A percentile compares a stretch with the other conserved stretches of the same genome.
Evolutionary conservation across 2,797 vertebrate species (phyloP).

Genomic region (Poecilia velifera): DNA sequence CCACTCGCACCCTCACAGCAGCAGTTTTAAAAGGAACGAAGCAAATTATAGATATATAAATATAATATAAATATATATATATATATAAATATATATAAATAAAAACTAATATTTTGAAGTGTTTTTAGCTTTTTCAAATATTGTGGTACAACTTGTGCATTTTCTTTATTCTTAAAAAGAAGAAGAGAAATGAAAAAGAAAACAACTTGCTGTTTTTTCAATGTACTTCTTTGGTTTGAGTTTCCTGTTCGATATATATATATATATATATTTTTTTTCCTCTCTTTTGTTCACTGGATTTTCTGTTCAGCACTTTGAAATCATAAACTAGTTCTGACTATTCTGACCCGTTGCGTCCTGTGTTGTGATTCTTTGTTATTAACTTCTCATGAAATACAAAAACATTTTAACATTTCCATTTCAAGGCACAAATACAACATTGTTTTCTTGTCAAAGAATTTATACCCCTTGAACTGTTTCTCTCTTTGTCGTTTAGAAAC

Average conservation of each 20-base stretch:
- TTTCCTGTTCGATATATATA: conserved; percentile 72
- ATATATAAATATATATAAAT: conserved; percentile 79
- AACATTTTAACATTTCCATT: conserved; percentile 1
- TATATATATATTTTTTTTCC: conserved; percentile 58
- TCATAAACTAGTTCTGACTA: conserved; percentile 86
- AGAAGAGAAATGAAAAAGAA: conserved; percentile 65
- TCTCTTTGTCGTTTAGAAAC: not conserved
- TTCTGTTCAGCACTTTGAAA: conserved; percentile 89
- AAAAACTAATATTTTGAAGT: conserved; percentile 89
- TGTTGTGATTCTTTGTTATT: conserved; percentile 55
- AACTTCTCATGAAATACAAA: conserved; percentile 18
- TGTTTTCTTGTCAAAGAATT: not conserved
- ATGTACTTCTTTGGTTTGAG: conserved; percentile 79
- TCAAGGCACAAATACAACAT: conserved; percentile 4
- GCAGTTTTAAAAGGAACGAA: conserved; percentile 76
- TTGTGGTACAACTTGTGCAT: conserved; percentile 89
- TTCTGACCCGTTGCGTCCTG: conserved; percentile 74
- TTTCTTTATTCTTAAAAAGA: conserved; percentile 84
- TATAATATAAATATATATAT: conserved; percentile 78
- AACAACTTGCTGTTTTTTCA: conserved; percentile 79
- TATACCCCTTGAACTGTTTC: not conserved
- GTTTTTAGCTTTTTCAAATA: conserved; percentile 90
- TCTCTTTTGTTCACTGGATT: conserved; percentile 87
- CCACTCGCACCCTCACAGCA: conserved; percentile 75
- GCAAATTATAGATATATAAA: conserved; percentile 77